A percentile compares a stretch with the other conserved stretches of the same genome.
Conservation (phyloP, 2,797 vertebrate species). For the Antennarius maculatus region DNA sequence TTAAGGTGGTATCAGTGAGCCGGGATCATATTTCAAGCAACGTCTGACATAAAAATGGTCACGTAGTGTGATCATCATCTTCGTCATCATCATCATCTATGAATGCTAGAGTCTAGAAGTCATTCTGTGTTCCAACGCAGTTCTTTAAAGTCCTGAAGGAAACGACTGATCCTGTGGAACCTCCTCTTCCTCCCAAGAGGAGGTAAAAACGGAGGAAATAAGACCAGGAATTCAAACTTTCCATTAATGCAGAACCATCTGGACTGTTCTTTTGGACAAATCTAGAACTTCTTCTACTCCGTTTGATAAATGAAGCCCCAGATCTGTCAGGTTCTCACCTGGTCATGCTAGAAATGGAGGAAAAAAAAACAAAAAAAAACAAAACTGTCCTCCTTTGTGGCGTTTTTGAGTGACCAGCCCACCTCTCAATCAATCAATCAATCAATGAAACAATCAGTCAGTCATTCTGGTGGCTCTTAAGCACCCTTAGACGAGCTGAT, state of each 20-base stretch:
- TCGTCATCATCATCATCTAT: too few relatives aligned
- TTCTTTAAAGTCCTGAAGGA: too few relatives aligned
- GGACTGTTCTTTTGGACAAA: neutral
- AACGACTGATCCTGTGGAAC: too few relatives aligned
- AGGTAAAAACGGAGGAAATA: too few relatives aligned
- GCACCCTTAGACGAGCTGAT: slow-evolving; percentile 51
- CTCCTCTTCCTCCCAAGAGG: too few relatives aligned
- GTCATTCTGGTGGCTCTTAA: slow-evolving; percentile 47
- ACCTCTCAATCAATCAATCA: slow-evolving; percentile 4
- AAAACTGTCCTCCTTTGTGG: slow-evolving; percentile 41
- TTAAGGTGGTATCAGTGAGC: neutral
- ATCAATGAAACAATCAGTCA: slow-evolving; percentile 42
- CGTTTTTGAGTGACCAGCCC: slow-evolving; percentile 33
- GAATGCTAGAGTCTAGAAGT: too few relatives aligned
- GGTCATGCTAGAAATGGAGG: slow-evolving; percentile 29
- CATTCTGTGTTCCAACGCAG: too few relatives aligned
- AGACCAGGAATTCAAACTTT: too few relatives aligned
- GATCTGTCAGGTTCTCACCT: slow-evolving; percentile 64
- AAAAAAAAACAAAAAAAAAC: too few relatives aligned
- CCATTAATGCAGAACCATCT: neutral
- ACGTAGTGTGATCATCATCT: too few relatives aligned
- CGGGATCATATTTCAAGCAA: neutral
- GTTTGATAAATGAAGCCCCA: slow-evolving; percentile 56
- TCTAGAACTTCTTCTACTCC: neutral
- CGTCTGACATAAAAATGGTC: neutral